Evolutionary conservation across 2,888 invertebrate genomes (phyloP), one percentile per base, ranked within the genome.

Genomic region (Siphonodentalium dalli): DNA sequence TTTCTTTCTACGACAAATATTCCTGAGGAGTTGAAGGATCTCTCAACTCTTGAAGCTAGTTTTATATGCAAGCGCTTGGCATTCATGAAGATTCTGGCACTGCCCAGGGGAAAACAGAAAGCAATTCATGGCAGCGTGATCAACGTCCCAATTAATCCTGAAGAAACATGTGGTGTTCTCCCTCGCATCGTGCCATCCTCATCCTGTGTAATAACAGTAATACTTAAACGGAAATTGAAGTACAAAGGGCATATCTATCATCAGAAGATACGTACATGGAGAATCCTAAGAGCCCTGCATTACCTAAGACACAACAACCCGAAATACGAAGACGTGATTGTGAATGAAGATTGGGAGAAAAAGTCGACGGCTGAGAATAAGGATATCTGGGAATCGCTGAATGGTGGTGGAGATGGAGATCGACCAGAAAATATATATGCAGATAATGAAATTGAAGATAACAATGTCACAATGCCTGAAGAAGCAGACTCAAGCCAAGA

Each of bases 281-380:
- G 47, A 49, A 53, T 61, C 11, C 26, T n/a, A 27, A 35, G 31
- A 20, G 58, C 58, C 15, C 41, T 60, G 7, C n/a, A 47, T 37
- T 7, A 31, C 11, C 38, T 61, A 11, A 61, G 58, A 35, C 24
- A 49, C 13, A n/a, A 42, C 1, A 61, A 55, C 41, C 49, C 45
- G 20, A 35, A 47, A 3, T 61, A 61, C 28, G 13, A 15, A 7
- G 39, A 52, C 40, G 39, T 52, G 13, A 33, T 24, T 7, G 24
- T 52, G n/a, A 38, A 52, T 52, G 31, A 51, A n/a, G 13, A 44
- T 18, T 52, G 52, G 52, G 29, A n/a, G n/a, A n/a, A n/a, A n/a
- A n/a, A n/a, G n/a, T n/a, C 29, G 15, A 38, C 5, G 58, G 51
- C 54, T 11, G 20, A 33, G 11, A 3, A 48, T 4, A 48, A 54